Evolutionary conservation across 2,888 invertebrate species (phyloP), one percentile per base, ranked within the genome.

Genomic region (Platycheirus rosarum): DNA sequence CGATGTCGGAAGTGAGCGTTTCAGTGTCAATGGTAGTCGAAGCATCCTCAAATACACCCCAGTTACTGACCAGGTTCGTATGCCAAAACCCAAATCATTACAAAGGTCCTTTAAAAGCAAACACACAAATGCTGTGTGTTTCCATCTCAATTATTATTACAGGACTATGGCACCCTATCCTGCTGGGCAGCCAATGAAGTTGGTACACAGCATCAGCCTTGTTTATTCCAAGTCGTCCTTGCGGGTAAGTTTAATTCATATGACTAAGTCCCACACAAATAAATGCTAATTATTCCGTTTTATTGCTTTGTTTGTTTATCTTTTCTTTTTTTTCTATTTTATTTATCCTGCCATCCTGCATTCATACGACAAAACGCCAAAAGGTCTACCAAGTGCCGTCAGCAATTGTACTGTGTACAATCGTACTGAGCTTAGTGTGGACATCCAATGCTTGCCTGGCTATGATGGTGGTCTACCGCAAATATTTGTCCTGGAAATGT

Each of bases 401-500:
- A 94, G 94, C 82, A 97, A 97, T 91, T 97, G 97, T 91, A 93
- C 95, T 65, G 92, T 96, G 86, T 94, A 94, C 90, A 97, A 97
- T 91, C 95, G 95, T 89, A 97, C 97, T 13, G 94, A 95, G 87
- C 95, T 94, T 86, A 95, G 95, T 78, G 95, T 95, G 86, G 94
- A 95, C 90, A 95, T 97, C 85, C 93, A 94, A 87, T 97, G 97
- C 90, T 93, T 94, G 87, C 92, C 96, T 20, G 96, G 96, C 86
- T 97, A 96, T 91, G 97, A 97, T 91, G 97, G 97, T 76, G 97
- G 97, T 85, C 93, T 97, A 87, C 96, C 96, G 76, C 97, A 97
- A 92, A 93, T 93, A 89, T 97, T 97, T 92, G 92, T 96, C 65
- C 92, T 97, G 85, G 96, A 97, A 91, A 93, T 96, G 85, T 95